Conservation (phyloP, 2,113 vertebrate species). For the Bubalus kerabau region DNA sequence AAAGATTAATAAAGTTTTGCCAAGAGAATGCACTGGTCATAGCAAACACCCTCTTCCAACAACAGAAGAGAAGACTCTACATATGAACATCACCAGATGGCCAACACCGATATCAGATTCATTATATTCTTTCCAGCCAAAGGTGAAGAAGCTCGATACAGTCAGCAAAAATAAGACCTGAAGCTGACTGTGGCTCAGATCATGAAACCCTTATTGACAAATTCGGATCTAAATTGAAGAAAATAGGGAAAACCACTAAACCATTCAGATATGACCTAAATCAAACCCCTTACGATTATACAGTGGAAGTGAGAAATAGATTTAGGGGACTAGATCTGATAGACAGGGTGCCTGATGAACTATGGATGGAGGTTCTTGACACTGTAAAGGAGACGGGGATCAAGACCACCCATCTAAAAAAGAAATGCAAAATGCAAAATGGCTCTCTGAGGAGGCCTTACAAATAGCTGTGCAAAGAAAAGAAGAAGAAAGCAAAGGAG, state of each 20-base stretch:
- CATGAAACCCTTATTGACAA: background rate
- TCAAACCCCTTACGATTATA: background rate
- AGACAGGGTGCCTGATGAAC: background rate
- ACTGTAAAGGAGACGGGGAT: background rate
- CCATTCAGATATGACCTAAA: background rate
- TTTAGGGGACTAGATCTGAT: background rate
- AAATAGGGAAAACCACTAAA: background rate
- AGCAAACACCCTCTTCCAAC: background rate
- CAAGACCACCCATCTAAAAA: background rate
- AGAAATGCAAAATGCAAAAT: background rate
- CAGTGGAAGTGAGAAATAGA: background rate
- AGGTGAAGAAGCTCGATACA: background rate
- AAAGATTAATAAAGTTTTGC: background rate
- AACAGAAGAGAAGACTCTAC: background rate
- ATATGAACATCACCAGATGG: background rate
- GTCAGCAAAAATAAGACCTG: background rate
- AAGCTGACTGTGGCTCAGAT: background rate
- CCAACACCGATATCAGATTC: background rate
- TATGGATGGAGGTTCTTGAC: background rate
- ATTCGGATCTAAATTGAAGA: background rate
- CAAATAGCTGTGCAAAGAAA: background rate
- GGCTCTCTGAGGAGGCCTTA: background rate
- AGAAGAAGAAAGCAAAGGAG: background rate
- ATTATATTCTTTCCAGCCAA: background rate
- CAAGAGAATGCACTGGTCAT: background rate